phyloP scores from a whole-genome alignment of 2,113 vertebrate species.

The Hippocampus barbouri region DNA sequence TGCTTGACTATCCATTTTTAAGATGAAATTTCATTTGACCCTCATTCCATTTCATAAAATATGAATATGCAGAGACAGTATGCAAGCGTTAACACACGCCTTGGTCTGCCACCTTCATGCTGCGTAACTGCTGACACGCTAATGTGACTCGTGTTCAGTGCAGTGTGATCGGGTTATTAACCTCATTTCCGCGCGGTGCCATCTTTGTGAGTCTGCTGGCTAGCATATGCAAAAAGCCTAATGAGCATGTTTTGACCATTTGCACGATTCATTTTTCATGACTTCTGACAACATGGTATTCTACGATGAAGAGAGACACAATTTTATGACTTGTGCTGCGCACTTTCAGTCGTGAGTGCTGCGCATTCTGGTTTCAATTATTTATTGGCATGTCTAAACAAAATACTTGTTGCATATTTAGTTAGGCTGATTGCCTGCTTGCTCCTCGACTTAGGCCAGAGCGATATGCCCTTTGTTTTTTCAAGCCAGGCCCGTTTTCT shows the following conservation, averaged over 20 bases:
- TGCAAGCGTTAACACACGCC: too few relatives aligned
- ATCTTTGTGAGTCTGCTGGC: slow-evolving; percentile 1
- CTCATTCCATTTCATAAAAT: not conserved
- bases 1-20: too few relatives aligned
- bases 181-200: not conserved
- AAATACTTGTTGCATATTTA: too few relatives aligned
- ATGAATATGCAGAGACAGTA: not conserved
- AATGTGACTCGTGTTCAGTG: not conserved
- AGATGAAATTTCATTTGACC: too few relatives aligned
- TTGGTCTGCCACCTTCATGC: not conserved
- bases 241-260: slow-evolving; percentile 3
- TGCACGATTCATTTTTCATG: not conserved
- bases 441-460: not conserved
- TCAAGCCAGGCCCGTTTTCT: not conserved
- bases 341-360: not conserved
- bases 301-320: not conserved
- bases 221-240: slow-evolving; percentile 2
- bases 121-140: not conserved
- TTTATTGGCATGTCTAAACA: too few relatives aligned
- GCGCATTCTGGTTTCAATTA: not conserved
- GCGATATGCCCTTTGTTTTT: not conserved
- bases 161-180: not conserved
- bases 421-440: not conserved
- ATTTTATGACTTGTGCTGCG: not conserved
- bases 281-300: not conserved